phyloP scores from a whole-genome alignment of 1,140 invertebrate species.

The Magallana gigas region DNA sequence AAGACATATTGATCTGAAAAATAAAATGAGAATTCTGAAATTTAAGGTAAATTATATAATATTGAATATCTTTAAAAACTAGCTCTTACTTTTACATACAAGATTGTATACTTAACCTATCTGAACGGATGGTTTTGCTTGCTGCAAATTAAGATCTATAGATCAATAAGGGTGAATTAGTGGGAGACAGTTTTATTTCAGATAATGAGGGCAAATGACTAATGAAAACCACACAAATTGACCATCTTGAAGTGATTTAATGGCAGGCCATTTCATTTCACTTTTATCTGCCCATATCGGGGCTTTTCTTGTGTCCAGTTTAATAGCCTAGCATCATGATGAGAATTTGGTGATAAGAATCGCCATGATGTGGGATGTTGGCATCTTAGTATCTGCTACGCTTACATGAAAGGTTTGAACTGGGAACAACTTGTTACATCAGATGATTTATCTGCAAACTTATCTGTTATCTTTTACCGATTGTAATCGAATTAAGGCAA shows the following conservation, averaged over 20 bases:
- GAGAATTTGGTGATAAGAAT: constrained; percentile 21
- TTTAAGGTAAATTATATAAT: too few relatives aligned
- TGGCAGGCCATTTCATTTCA: constrained; percentile 15
- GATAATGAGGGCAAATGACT: constrained; percentile 21
- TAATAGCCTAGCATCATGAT: constrained; percentile 20
- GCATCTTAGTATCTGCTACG: neutral
- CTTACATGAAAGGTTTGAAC: constrained; percentile 6
- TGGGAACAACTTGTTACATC: neutral
- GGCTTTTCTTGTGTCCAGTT: constrained; percentile 30
- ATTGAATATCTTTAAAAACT: too few relatives aligned
- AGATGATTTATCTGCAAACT: neutral
- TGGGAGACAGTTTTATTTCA: constrained; percentile 36
- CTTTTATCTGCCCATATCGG: constrained; percentile 33
- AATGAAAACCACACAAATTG: constrained; percentile 35
- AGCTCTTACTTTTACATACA: neutral
- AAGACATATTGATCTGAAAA: too few relatives aligned
- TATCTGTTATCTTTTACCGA: constrained; percentile 10
- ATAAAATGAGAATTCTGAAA: too few relatives aligned
- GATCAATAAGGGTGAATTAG: neutral
- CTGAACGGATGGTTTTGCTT: neutral
- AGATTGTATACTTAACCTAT: neutral
- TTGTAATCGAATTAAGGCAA: constrained; percentile 27
- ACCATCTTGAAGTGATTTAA: constrained; percentile 34
- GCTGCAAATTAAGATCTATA: constrained; percentile 16
- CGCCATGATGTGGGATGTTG: neutral